Base-by-base conservation (phyloP, 1,140 invertebrate genomes). In the Drosophila kurseongensis region DNA sequence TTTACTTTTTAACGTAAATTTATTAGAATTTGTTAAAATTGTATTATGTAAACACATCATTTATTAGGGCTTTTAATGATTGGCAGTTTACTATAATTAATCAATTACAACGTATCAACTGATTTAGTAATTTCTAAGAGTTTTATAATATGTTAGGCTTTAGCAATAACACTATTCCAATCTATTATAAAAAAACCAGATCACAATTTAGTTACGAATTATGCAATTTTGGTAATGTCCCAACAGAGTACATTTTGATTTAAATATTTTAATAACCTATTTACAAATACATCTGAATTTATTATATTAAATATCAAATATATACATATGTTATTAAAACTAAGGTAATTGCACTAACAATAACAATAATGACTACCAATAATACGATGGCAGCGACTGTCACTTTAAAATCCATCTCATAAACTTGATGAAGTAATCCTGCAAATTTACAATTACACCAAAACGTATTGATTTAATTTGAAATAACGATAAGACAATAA, bases 361-460 rank as follows among this genome's bases (percentile, higher is more conserved):
- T 62, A 78, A 69, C 66, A 52, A 62, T 75, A 75, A 72, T 54
- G 52, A 75, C 61, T 75, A 75, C 73, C 62, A 75, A 62, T 75
- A 85, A 84, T 90, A 77, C 75, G 84, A 86, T 88, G 76, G 85
- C 80, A 76, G 90, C 83, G 50, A 78, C 82, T 85, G 82, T 88
- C 82, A 91, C 81, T 91, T 91, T 90, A 91, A 91, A 69, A 91
- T 91, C 90, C 90, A 91, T 90, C 90, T 91, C 90, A 91, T 86
- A 67, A 91, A 91, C 78, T 91, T 91, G 83, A 88, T 90, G 78
- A 91, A 79, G 83, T 91, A 91, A 73, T 91, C 90, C 90, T 91
- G 90, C 69, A 91, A 91, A 88, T 88, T 88, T 73, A 82, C 75
- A 84, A 86, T 86, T 83, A 91, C 83, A 88, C 68, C 74, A 76